Conservation (phyloP, 2,797 vertebrate species). For the Balearica regulorum region DNA sequence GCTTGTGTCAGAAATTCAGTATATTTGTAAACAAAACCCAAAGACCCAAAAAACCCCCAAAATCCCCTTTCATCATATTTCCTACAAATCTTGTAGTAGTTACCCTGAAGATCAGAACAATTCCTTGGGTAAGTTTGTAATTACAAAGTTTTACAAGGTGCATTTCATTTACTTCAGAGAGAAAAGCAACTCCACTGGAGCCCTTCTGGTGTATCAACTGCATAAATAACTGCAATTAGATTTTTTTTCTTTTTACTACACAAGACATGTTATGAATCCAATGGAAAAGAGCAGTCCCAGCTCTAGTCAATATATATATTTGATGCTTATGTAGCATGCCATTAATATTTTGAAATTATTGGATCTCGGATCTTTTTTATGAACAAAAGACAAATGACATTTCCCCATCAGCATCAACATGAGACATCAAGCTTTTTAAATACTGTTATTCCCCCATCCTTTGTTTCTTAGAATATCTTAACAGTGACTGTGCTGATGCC, state of each 20-base stretch:
- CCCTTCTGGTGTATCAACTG: not conserved
- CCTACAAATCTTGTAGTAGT: not conserved
- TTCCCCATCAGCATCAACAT: not conserved
- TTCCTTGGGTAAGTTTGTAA: not conserved
- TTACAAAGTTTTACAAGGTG: not conserved
- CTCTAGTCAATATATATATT: not conserved
- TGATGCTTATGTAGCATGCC: not conserved
- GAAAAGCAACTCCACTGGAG: not conserved
- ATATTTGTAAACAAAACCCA: not conserved
- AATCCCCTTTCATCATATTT: not conserved
- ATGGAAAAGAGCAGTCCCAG: not conserved
- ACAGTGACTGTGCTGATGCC: not conserved
- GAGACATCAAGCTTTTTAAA: not conserved
- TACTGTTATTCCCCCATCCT: not conserved
- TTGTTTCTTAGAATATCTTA: conserved; percentile 14
- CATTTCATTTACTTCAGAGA: not conserved
- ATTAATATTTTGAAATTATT: conserved; percentile 26
- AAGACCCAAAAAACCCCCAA: not conserved
- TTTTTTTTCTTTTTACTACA: not conserved
- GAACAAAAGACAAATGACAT: conserved; percentile 27
- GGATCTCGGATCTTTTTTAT: not conserved
- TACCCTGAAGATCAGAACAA: not conserved
- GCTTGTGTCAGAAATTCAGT: not conserved
- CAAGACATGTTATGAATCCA: not conserved
- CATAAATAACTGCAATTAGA: not conserved